Conservation (phyloP, 1,140 invertebrate genomes). For the Globodera rostochiensis region DNA sequence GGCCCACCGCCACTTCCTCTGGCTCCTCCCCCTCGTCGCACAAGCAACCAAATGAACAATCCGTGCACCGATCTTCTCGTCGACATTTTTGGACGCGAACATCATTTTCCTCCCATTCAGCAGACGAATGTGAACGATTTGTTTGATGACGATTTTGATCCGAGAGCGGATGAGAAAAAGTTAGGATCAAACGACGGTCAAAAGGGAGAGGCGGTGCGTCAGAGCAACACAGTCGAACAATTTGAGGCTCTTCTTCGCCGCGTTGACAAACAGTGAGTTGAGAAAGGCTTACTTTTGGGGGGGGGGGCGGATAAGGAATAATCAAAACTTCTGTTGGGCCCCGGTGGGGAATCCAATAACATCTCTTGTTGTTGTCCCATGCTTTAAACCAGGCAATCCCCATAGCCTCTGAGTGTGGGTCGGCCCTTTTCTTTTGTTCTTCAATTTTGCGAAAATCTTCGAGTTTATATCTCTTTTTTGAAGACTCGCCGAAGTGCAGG, state of each 20-base stretch:
- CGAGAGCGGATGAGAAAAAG: conserved; percentile 49
- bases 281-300: no score
- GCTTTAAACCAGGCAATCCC: no score
- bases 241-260: conserved; percentile 42
- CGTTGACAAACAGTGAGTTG: conserved; percentile 36
- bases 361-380: no score
- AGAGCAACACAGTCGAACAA: conserved; percentile 30
- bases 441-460: neutral
- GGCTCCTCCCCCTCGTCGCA: conserved; percentile 30
- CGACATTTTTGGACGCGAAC: conserved; percentile 13
- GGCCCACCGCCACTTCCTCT: conserved; percentile 27
- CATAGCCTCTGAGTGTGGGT: no score
- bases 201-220: neutral
- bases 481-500: conserved; percentile 45
- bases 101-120: neutral
- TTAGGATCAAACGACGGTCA: neutral
- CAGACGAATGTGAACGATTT: conserved; percentile 44
- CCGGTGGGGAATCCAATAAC: no score
- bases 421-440: neutral
- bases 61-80: neutral
- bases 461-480: neutral
- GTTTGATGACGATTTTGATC: conserved; percentile 61
- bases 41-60: conserved; percentile 36
- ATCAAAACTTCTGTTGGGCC: no score
- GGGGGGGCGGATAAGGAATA: no score